Conservation (phyloP, 2,888 invertebrate species). For the Clunio marinus region DNA sequence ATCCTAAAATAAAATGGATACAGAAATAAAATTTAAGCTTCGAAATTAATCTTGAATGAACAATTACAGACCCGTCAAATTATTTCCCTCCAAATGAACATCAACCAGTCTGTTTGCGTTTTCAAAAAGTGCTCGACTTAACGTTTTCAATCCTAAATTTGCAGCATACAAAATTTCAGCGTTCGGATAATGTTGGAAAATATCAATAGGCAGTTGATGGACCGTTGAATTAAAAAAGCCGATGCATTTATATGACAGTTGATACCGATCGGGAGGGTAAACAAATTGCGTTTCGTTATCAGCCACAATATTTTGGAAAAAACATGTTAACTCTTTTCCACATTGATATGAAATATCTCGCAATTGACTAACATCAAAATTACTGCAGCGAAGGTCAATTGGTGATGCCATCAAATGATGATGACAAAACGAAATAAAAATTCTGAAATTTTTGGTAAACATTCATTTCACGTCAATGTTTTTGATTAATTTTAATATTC, state of each 20-base stretch:
- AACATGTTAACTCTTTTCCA: constrained; percentile 27
- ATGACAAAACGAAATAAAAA: not conserved
- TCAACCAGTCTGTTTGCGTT: constrained; percentile 19
- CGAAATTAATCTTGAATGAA: not conserved
- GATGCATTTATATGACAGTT: constrained; percentile 18
- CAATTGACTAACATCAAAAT: constrained; percentile 23
- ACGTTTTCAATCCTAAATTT: constrained; percentile 11
- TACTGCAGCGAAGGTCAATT: constrained; percentile 24
- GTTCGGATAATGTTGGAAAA: constrained; percentile 29
- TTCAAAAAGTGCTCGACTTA: constrained; percentile 12
- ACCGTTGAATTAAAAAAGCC: constrained; percentile 33
- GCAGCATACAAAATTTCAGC: constrained; percentile 30
- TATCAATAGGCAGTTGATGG: constrained; percentile 26
- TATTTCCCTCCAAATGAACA: constrained; percentile 29
- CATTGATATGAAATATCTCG: constrained; percentile 36
- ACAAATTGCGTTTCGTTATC: constrained; percentile 34
- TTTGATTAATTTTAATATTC: too few species aligned
- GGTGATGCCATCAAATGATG: too few species aligned
- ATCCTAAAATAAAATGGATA: not conserved
- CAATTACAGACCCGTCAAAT: constrained; percentile 9
- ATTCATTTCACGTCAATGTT: not conserved
- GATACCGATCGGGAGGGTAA: constrained; percentile 24
- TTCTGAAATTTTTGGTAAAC: not conserved
- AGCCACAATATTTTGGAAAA: constrained; percentile 12
- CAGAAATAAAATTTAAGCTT: too few species aligned